These are phyloP conservation scores for Hydrotaea diabolus DNA, from an alignment of 2,888 invertebrate species.

Conservation along the genomic window DNA sequence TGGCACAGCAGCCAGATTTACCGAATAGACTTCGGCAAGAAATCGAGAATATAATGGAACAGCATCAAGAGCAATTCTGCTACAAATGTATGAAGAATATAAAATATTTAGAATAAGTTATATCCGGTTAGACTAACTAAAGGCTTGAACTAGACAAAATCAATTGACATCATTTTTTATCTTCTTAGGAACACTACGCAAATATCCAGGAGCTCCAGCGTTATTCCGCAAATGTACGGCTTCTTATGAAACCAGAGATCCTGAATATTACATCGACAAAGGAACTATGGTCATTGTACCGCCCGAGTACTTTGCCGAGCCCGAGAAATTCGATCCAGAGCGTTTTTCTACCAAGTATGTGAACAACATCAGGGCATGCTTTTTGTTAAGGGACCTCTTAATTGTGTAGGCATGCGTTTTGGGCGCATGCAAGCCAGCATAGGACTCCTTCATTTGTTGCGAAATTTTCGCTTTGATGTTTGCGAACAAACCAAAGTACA, in stretches of 20 bases:
- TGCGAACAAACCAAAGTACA: constrained; percentile 71
- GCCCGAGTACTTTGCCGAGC: constrained; percentile 83
- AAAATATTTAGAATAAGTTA: constrained; percentile 81
- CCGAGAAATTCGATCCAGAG: constrained; percentile 84
- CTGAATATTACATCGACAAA: constrained; percentile 81
- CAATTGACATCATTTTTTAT: not conserved
- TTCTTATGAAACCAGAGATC: constrained; percentile 81
- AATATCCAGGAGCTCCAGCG: constrained; percentile 82
- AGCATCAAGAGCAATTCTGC: constrained; percentile 77
- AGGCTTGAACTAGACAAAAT: too few species aligned
- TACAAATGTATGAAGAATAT: constrained; percentile 81
- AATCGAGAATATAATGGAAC: constrained; percentile 76
- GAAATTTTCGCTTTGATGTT: constrained; percentile 71
- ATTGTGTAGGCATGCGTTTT: constrained; percentile 77
- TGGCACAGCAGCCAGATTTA: constrained; percentile 69
- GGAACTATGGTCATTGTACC: constrained; percentile 82
- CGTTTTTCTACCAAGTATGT: constrained; percentile 83
- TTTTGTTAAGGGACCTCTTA: constrained; percentile 77
- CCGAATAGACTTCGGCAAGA: constrained; percentile 73
- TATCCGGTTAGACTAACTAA: constrained; percentile 76
- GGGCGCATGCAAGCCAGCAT: constrained; percentile 75
- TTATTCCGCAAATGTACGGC: constrained; percentile 82
- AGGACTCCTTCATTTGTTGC: constrained; percentile 72
- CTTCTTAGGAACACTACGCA: constrained; percentile 81
- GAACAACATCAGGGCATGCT: constrained; percentile 45